phyloP scores from a whole-genome alignment of 1,140 invertebrate species.

The Monochamus saltuarius region DNA sequence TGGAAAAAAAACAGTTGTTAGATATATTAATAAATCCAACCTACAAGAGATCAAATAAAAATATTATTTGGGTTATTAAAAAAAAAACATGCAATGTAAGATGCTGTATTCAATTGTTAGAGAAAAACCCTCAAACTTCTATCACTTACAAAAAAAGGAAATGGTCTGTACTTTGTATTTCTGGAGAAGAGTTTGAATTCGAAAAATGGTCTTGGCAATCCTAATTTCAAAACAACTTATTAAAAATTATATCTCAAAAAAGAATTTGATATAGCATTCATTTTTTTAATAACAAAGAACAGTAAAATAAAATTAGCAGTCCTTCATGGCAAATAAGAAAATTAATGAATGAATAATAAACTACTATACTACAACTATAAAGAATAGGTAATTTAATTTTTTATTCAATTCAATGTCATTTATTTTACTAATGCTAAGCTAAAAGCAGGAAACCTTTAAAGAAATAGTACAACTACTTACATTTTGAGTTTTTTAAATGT shows the following conservation, averaged over 20 bases:
- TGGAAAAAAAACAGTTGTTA: conserved; percentile 3
- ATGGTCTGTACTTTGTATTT: conserved; percentile 26
- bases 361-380: no score
- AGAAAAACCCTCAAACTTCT: conserved; percentile 9
- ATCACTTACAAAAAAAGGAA: conserved; percentile 40
- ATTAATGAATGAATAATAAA: no score
- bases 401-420: no score
- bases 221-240: conserved; percentile 12
- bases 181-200: conserved; percentile 16
- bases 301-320: no score
- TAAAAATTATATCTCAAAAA: not conserved
- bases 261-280: no score
- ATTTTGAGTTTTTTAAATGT: no score
- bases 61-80: conserved; percentile 13
- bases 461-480: no score
- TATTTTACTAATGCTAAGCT: no score
- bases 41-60: conserved; percentile 2
- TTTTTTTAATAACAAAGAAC: no score
- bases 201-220: conserved; percentile 19
- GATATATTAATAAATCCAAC: conserved; percentile 4
- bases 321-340: no score
- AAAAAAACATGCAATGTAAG: conserved; percentile 35
- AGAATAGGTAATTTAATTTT: no score
- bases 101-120: conserved; percentile 40
- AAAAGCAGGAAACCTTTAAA: no score